Evolutionary conservation across 2,797 vertebrate genomes (phyloP).

Genomic region (Chelon auratus): DNA sequence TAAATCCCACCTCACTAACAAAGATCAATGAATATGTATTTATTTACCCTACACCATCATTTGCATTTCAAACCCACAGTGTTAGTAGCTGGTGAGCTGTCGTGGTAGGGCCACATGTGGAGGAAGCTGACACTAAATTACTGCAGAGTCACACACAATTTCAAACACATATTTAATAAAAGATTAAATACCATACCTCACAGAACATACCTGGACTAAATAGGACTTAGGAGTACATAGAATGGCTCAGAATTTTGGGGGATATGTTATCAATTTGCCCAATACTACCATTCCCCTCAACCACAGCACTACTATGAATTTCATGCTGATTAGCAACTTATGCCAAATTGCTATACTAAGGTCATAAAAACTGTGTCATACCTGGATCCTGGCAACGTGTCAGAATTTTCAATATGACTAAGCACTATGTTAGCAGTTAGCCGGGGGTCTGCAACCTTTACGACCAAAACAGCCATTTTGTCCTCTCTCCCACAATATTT

Average conservation of each 20-base stretch:
- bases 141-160: slow-evolving; percentile 4
- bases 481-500: no score
- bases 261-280: no score
- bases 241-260: background rate
- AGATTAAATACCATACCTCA: background rate
- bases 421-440: no score
- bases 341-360: background rate
- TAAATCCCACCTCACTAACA: background rate
- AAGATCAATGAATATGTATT: background rate
- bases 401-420: no score
- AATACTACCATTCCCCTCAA: background rate
- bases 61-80: background rate
- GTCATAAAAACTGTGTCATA: background rate
- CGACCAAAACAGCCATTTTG: no score
- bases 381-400: no score
- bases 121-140: background rate
- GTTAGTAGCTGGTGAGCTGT: background rate
- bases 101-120: background rate
- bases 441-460: no score
- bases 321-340: background rate
- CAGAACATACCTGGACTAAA: background rate
- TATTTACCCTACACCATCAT: background rate
- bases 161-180: background rate
- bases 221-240: background rate
- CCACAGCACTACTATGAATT: no score